Conservation (phyloP, 2,888 invertebrate species). For the Bugulina stolonifera region DNA sequence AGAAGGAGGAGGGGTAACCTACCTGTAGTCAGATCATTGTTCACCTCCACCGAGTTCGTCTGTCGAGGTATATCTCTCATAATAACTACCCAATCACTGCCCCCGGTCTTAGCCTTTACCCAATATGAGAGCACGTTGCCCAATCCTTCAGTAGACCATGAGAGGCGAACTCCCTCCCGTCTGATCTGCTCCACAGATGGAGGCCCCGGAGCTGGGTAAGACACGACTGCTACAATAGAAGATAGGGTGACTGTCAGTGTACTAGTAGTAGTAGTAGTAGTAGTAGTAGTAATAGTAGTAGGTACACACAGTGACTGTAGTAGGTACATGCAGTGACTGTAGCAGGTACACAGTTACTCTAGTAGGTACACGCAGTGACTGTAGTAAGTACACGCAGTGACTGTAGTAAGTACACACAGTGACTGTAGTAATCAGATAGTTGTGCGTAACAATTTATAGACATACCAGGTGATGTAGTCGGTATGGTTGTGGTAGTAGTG, state of each 20-base stretch:
- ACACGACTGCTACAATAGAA: neutral
- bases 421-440: too few relatives aligned
- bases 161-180: neutral
- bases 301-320: too few relatives aligned
- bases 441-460: too few relatives aligned
- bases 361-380: too few relatives aligned
- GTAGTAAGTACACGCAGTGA: too few relatives aligned
- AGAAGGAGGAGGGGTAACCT: too few relatives aligned
- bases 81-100: neutral
- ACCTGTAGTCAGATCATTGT: constrained; percentile 8
- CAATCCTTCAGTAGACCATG: neutral
- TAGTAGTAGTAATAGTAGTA: constrained; percentile 27
- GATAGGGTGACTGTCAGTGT: constrained; percentile 11
- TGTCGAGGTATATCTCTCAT: neutral
- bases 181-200: constrained; percentile 4
- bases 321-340: too few relatives aligned
- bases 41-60: neutral
- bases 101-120: neutral
- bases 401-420: too few relatives aligned
- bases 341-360: too few relatives aligned
- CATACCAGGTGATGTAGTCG: too few relatives aligned
- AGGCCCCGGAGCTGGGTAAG: neutral
- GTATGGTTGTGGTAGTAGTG: too few relatives aligned
- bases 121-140: neutral
- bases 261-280: constrained; percentile 27